A percentile compares a stretch with the other conserved stretches of the same genome.
phyloP scores from a whole-genome alignment of 2,797 vertebrate genomes.

The Coregonus ussuriensis region DNA sequence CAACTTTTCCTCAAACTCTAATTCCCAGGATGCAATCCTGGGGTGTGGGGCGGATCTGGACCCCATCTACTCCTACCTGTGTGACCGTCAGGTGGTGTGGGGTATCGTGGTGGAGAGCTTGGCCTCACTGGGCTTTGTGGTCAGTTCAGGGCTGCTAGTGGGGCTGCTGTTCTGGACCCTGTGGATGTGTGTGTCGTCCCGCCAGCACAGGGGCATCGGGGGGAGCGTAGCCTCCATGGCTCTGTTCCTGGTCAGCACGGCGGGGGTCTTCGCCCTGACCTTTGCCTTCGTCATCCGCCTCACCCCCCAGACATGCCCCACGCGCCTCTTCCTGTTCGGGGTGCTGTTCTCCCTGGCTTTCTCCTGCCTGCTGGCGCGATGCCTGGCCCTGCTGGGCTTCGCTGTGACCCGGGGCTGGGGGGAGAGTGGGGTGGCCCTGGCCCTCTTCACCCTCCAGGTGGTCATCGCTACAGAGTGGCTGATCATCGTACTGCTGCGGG shows the following conservation, averaged over 20 bases:
- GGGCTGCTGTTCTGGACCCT: slow-evolving; percentile 71
- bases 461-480: slow-evolving; percentile 84
- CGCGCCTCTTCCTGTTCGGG: slow-evolving; percentile 87
- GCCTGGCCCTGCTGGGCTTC: slow-evolving; percentile 77
- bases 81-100: slow-evolving; percentile 77
- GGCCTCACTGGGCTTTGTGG: slow-evolving; percentile 80
- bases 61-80: slow-evolving; percentile 77
- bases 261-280: slow-evolving; percentile 85
- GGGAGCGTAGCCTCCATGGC: slow-evolving; percentile 74
- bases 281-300: slow-evolving; percentile 86
- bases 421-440: slow-evolving; percentile 65
- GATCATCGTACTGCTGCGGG: slow-evolving; percentile 72
- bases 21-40: neutral
- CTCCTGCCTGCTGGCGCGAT: slow-evolving; percentile 84
- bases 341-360: slow-evolving; percentile 87
- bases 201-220: slow-evolving; percentile 51
- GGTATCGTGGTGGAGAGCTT: slow-evolving; percentile 85
- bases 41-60: slow-evolving; percentile 65
- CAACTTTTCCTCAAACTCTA: slow-evolving; percentile 12
- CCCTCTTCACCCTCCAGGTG: slow-evolving; percentile 83
- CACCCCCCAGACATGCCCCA: slow-evolving; percentile 79
- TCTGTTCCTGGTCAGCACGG: slow-evolving; percentile 82
- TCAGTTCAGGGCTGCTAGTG: slow-evolving; percentile 74
- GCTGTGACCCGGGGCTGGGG: slow-evolving; percentile 73
- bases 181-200: slow-evolving; percentile 62